Base-by-base conservation (phyloP, 2,797 vertebrate genomes). In the Sorex maritimensis region DNA sequence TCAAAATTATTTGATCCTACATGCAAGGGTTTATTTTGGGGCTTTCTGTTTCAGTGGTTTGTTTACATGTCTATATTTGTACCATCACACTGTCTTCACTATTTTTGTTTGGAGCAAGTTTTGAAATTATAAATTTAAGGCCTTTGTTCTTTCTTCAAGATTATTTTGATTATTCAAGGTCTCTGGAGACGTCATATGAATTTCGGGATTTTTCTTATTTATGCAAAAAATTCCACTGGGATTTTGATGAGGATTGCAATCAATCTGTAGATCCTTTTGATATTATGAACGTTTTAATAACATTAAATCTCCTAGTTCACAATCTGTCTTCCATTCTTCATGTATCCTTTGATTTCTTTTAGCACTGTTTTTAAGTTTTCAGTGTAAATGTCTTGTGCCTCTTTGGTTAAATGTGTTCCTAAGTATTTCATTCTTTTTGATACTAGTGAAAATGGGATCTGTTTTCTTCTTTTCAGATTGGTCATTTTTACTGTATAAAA, bases 121-220 rank as follows among this genome's bases (percentile, higher is more conserved):
- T 88, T 71, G 74, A 87, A 87, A 41, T 78, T 49, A 49, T 8
- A 46, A 78, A 87, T 15, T 77, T 55, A 63, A 68, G 12, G 63
- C 1, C 52, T 84, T 81, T 81, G 38, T 72, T 30, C 28, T 65
- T 49, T 71, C 58, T 49, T 68, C 14, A 81, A 81, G 52, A 72
- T 61, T 30, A 5, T 73, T 73, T 72, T 89, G 67, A 21, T 73
- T 81, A 46, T 49, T 81, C 15, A n/a, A 81, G n/a, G 41, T 72
- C 55, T 68, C 15, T 81, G 58, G 67, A 30, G 67, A 34, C 80
- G 30, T 67, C 86, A 19, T 71, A 88, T 71, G 19, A 89, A 61
- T 73, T 83, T 55, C 34, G 49, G 1, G 15, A 71, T 14, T 15
- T 24, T 69, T 44, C 49, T 52, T 15, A 52, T 34, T 52, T 83